Base-by-base conservation (phyloP, 1,140 invertebrate genomes). In the Rhyzopertha dominica region DNA sequence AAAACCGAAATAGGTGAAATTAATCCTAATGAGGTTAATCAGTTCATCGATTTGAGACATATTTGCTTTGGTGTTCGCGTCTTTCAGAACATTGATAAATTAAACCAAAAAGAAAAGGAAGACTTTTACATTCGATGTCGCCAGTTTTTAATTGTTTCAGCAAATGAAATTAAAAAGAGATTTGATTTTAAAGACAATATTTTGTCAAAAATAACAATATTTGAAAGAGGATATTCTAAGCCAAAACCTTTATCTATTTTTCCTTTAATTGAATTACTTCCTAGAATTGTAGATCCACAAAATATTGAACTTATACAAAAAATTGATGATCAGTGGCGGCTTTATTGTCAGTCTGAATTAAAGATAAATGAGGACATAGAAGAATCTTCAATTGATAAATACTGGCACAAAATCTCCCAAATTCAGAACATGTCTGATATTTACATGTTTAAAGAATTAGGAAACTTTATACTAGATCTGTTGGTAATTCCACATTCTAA, bases 401-500 rank as follows among this genome's bases (percentile, higher is more conserved):
- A 37, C 17, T 40, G 35, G 26, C 34, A 43, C 0, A 43, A 34
- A 43, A 43, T 35, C 16, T 43, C 29, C 12, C 41, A 20, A 35
- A 43, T 34, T 35, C 30, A 1, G 31, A 30, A 43, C 18, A 13
- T 12, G 19, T 34, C 41, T 18, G 19, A 34, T 35, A 19, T 19
- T 9, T 43, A 12, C 17, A 37, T n/a, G 16, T 44, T 44, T 38
- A 18, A 43, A 18, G 20, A 35, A 8, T 41, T 41, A 19, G 39
- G 25, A 3, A 30, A 41, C 31, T 41, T 41, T 41, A 16, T 41
- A 24, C 37, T 44, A 25, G 42, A 37, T 44, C 2, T 38, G 9
- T 17, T 44, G 19, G 42, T 37, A 29, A 29, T 44, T 36, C 23
- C 43, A 9, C 43, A 44, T 44, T 44, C 34, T 13, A 44, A 44